phyloP scores from a whole-genome alignment of 1,140 invertebrate species.

The Papilio aristodemus region DNA sequence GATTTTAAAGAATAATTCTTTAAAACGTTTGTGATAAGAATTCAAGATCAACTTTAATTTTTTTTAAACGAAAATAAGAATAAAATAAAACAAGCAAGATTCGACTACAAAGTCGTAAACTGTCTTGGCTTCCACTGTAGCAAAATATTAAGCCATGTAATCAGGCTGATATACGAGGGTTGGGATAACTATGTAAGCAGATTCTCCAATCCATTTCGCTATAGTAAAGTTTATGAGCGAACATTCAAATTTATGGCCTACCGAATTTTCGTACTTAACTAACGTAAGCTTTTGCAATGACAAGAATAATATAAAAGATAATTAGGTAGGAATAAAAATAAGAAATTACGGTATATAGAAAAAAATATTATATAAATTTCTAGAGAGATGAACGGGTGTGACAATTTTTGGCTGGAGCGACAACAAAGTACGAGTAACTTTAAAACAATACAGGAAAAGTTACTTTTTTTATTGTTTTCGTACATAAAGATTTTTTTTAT shows the following conservation, averaged over 20 bases:
- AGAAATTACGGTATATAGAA: too few relatives aligned
- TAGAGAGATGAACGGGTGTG: too few relatives aligned
- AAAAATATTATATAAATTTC: too few relatives aligned
- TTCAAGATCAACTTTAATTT: too few relatives aligned
- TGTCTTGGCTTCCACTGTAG: neutral
- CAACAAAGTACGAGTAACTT: too few relatives aligned
- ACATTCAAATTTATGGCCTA: constrained; percentile 25
- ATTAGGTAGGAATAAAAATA: too few relatives aligned
- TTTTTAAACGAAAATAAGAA: neutral
- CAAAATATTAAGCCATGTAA: constrained; percentile 26
- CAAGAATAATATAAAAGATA: neutral
- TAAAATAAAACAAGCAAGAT: neutral
- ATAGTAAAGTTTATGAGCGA: constrained; percentile 26
- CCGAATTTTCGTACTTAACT: constrained; percentile 17
- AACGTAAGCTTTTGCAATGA: neutral
- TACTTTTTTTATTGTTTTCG: too few relatives aligned
- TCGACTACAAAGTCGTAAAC: neutral
- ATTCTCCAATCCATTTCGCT: constrained; percentile 29
- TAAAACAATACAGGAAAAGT: too few relatives aligned
- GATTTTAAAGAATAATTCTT: too few relatives aligned
- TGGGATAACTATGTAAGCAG: constrained; percentile 29
- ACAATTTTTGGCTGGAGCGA: too few relatives aligned
- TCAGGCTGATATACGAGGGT: constrained; percentile 22
- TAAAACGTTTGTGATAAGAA: too few relatives aligned
- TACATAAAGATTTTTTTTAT: too few relatives aligned